These are phyloP conservation scores for Acleris holmiana DNA, from an alignment of 2,888 invertebrate species.

Conservation along the genomic window DNA sequence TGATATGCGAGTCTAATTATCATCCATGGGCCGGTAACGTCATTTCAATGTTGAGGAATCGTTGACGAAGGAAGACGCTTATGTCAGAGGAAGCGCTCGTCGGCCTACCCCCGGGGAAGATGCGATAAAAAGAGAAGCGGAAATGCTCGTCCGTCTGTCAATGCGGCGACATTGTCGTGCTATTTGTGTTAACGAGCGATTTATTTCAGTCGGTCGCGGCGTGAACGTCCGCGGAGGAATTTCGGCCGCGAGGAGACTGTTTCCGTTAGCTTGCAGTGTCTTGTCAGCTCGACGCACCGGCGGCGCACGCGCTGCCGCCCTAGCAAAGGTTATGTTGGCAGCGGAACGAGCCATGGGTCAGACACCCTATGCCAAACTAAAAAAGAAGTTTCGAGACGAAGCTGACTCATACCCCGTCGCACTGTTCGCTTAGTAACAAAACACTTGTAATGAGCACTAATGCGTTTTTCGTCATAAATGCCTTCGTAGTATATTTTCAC, in stretches of 20 bases:
- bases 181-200: conserved; percentile 82
- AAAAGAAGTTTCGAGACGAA: conserved; percentile 80
- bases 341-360: conserved; percentile 47
- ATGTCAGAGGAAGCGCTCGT: conserved; percentile 66
- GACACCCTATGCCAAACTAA: conserved; percentile 63
- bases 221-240: conserved; percentile 82
- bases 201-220: conserved; percentile 82
- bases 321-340: conserved; percentile 42
- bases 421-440: conserved; percentile 49
- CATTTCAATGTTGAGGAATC: conserved; percentile 49
- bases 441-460: conserved; percentile 48
- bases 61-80: conserved; percentile 58
- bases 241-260: conserved; percentile 79
- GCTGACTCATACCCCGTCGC: conserved; percentile 68
- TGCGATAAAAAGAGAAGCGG: conserved; percentile 74
- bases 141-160: conserved; percentile 78
- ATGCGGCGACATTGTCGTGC: conserved; percentile 79
- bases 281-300: conserved; percentile 40
- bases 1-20: conserved; percentile 56
- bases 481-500: conserved; percentile 43
- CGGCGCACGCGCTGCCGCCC: conserved; percentile 44
- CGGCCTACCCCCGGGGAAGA: conserved; percentile 46
- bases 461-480: conserved; percentile 47
- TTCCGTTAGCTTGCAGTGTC: conserved; percentile 69
- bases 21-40: conserved; percentile 42